Evolutionary conservation across 2,113 vertebrate species (phyloP).

Genomic region (Heloderma charlesbogerti): DNA sequence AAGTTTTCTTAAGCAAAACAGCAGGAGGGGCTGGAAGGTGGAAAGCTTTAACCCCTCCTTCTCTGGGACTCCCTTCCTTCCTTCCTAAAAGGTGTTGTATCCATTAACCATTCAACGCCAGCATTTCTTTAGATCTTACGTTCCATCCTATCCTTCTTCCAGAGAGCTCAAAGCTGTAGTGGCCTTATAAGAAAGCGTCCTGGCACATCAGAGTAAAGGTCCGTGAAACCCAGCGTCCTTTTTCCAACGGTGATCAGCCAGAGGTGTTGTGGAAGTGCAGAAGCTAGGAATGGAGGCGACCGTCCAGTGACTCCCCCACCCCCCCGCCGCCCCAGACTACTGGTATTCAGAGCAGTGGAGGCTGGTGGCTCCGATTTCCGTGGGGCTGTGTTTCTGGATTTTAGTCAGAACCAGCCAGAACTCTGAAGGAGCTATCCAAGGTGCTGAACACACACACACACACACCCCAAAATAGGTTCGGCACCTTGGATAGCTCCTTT

Average conservation of each 20-base stretch:
- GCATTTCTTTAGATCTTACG: background rate
- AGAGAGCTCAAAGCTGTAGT: background rate
- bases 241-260: background rate
- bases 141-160: background rate
- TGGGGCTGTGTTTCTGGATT: too few species aligned
- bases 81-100: background rate
- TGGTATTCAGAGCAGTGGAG: too few species aligned
- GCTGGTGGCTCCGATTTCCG: too few species aligned
- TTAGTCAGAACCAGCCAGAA: too few species aligned
- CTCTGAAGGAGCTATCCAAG: too few species aligned
- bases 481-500: too few species aligned
- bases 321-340: background rate
- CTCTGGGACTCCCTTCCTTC: background rate
- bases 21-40: constrained; percentile 3
- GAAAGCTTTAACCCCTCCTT: background rate
- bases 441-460: too few species aligned
- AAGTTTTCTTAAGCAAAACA: constrained; percentile 16
- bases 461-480: too few species aligned
- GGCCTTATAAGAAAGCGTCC: background rate
- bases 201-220: background rate
- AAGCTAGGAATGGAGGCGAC: background rate
- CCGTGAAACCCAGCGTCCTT: background rate
- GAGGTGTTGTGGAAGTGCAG: background rate
- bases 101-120: background rate
- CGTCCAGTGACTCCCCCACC: background rate